Percentiles rank a stretch among this genome's conserved stretches.
These are phyloP conservation scores for Campylomormyrus tamandua DNA, from an alignment of 2,113 vertebrate genomes.

Conservation along the genomic window DNA sequence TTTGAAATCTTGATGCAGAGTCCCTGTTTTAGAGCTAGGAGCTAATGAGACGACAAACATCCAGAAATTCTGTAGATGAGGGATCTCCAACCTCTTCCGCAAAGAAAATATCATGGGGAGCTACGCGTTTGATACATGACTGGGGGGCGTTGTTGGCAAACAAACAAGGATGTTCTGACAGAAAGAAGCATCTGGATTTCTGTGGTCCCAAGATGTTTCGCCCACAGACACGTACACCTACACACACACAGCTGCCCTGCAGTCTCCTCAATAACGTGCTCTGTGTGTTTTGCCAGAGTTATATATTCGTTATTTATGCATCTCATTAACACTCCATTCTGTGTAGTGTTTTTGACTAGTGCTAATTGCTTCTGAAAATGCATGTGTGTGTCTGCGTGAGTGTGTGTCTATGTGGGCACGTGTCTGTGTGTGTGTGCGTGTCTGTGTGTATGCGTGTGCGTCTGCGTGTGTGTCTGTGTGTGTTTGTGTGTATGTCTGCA, in stretches of 20 bases:
- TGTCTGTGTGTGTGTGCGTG: too few relatives aligned
- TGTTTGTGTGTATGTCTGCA: too few relatives aligned
- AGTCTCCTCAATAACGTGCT: neutral
- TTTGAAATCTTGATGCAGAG: neutral
- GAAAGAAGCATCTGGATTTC: too few relatives aligned
- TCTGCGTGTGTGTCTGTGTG: too few relatives aligned
- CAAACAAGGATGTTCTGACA: neutral
- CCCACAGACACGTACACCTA: neutral
- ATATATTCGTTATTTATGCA: neutral
- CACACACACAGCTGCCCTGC: neutral
- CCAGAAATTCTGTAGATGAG: neutral
- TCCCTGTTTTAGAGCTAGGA: neutral
- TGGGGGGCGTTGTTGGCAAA: neutral
- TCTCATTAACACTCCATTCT: neutral
- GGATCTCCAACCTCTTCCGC: neutral
- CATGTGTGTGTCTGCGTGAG: neutral
- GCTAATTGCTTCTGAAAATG: neutral
- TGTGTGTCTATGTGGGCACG: neutral
- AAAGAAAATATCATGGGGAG: neutral
- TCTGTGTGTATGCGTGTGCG: too few relatives aligned
- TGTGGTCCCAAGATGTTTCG: too few relatives aligned
- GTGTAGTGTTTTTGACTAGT: neutral
- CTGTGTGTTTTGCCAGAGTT: neutral
- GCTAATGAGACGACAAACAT: neutral
- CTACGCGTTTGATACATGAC: neutral